Evolutionary conservation across 2,113 vertebrate species (phyloP), one percentile per base, ranked within the genome.

Genomic region (Chascanopsetta lugubris): DNA sequence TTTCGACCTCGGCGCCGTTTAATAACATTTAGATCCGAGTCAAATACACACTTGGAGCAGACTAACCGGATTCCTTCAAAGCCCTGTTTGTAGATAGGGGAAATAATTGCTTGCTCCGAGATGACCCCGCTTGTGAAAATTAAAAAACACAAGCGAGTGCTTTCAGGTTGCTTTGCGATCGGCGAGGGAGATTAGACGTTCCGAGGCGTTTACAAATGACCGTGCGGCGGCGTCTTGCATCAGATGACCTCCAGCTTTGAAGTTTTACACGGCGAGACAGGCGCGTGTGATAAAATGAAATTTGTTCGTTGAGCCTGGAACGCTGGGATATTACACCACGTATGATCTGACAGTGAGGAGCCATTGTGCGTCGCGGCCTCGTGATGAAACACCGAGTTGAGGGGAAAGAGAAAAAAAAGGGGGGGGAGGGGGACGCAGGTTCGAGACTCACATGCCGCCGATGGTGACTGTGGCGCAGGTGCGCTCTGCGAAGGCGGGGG

Each of bases 401-500:
- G 15, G 4, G 7, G 3, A 38, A 15, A 13, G 15, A 38, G 12
- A 11, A 6, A 15, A 38, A 15, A 17, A n/a, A 18, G 6, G 2
- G 8, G 7, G 38, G 6, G 38, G 38, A 42, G 17, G 15, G 7
- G 17, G 25, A 13, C 13, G 38, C n/a, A n/a, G 38, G 38, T 40
- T 40, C 38, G 2, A 40, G 48, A 94, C 97, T 98, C 84, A 98
- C 97, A 98, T 97, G 45, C 97, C 97, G 22, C 96, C 96, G 8
- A 98, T 99, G 75, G 94, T 94, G 48, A 99, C 94, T 0, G 97
- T 99, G 55, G 96, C 95, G 69, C 97, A 99, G 42, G 97, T 99
- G 66, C 97, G 95, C 74, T 99, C 97, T 20, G 97, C 80, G 80
- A 98, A 99, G 67, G 95, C 94, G 0, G 96, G 89, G 0, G 94